A percentile compares a stretch with the other conserved stretches of the same genome.
Evolutionary conservation across 2,888 invertebrate species (phyloP).

Genomic region (Chalcosyrphus nemorum): DNA sequence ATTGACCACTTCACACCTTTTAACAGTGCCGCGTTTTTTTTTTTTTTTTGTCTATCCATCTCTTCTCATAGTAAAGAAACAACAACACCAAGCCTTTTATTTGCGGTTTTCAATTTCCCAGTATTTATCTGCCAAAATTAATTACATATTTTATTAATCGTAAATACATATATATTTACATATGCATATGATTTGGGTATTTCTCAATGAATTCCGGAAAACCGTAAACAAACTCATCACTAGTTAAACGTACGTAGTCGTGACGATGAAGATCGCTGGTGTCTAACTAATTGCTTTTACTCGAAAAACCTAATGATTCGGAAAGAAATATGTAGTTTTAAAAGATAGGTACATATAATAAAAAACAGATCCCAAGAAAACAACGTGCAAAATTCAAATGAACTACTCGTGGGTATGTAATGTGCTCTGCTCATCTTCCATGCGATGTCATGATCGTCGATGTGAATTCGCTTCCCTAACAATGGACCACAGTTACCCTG

Average conservation of each 20-base stretch:
- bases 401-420: too few relatives aligned
- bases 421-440: neutral
- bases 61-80: neutral
- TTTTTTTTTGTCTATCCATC: neutral
- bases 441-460: neutral
- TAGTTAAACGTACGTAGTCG: neutral
- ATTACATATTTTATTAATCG: neutral
- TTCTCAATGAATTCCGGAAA: neutral
- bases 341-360: neutral
- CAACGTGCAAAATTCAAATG: slow-evolving; percentile 5
- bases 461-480: slow-evolving; percentile 2
- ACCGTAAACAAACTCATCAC: neutral
- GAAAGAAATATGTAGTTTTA: neutral
- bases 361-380: neutral
- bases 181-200: neutral
- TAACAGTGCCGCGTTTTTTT: neutral
- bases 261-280: neutral
- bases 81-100: neutral
- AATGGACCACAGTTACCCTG: slow-evolving; percentile 2
- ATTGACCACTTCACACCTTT: neutral
- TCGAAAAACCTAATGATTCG: neutral
- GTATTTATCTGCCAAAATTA: neutral
- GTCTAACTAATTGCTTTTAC: neutral
- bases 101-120: slow-evolving; percentile 17
- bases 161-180: neutral